phyloP scores from a whole-genome alignment of 2,113 vertebrate genomes.

The Suncus etruscus region DNA sequence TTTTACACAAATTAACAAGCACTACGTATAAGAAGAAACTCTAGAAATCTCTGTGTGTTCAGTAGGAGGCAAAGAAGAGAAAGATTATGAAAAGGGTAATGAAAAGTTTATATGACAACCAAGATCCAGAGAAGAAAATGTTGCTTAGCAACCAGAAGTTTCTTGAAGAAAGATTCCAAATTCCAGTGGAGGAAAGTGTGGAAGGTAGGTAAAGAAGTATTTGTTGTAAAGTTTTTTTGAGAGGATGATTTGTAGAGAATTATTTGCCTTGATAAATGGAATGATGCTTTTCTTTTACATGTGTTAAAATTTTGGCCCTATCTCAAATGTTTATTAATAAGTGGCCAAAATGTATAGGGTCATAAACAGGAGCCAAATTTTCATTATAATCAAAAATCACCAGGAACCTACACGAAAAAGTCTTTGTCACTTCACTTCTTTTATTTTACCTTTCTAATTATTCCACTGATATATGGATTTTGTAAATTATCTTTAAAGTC shows the following conservation, averaged over 20 bases:
- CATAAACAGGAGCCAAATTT: neutral
- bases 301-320: neutral
- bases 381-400: neutral
- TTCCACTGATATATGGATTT: neutral
- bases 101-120: constrained; percentile 58
- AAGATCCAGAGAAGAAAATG: constrained; percentile 63
- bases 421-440: constrained; percentile 4
- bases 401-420: neutral
- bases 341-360: neutral
- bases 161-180: constrained; percentile 75
- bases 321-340: constrained; percentile 38
- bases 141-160: constrained; percentile 82
- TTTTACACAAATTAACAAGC: constrained; percentile 22
- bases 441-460: constrained; percentile 22
- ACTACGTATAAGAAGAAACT: neutral
- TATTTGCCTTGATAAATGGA: constrained; percentile 20
- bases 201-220: constrained; percentile 56
- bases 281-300: neutral
- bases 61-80: constrained; percentile 19
- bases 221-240: constrained; percentile 25
- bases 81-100: neutral
- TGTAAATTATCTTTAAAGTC: neutral
- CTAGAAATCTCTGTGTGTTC: neutral
- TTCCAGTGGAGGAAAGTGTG: constrained; percentile 20
- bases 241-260: neutral